These are phyloP conservation scores for Netelia inedita DNA, from an alignment of 2,888 invertebrate genomes.

Conservation along the genomic window DNA sequence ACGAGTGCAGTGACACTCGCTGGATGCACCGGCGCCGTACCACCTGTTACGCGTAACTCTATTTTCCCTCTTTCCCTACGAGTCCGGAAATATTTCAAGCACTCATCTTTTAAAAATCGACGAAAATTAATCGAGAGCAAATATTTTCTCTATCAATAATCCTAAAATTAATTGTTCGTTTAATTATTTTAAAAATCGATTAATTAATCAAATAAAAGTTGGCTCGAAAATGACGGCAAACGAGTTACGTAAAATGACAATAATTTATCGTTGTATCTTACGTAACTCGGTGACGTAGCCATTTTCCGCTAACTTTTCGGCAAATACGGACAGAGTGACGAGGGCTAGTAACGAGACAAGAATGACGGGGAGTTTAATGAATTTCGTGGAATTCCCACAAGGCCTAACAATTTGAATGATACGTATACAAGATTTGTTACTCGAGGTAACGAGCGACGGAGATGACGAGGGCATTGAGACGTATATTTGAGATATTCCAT, in stretches of 20 bases:
- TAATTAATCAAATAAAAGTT: no score
- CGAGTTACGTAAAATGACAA: no score
- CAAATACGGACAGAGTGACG: neutral
- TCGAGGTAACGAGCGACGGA: neutral
- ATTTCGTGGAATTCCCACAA: neutral
- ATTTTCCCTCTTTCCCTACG: constrained; percentile 51
- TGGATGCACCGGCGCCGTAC: neutral
- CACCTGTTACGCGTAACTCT: constrained; percentile 61
- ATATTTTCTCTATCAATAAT: neutral
- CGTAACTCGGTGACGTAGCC: no score
- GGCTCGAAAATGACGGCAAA: no score
- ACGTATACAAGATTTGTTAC: neutral
- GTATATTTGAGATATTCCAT: neutral
- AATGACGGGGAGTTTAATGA: neutral
- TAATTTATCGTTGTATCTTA: no score
- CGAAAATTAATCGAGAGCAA: neutral
- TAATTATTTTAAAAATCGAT: no score
- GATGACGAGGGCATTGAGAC: neutral
- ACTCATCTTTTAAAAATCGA: neutral
- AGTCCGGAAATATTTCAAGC: constrained; percentile 6
- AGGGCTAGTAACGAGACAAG: neutral
- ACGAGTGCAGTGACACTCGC: neutral
- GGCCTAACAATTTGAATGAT: neutral
- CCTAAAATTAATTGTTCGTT: no score
- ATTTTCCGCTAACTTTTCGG: neutral